These are phyloP conservation scores for Parascotia fuliginaria DNA, from an alignment of 2,888 invertebrate species.

Conservation along the genomic window DNA sequence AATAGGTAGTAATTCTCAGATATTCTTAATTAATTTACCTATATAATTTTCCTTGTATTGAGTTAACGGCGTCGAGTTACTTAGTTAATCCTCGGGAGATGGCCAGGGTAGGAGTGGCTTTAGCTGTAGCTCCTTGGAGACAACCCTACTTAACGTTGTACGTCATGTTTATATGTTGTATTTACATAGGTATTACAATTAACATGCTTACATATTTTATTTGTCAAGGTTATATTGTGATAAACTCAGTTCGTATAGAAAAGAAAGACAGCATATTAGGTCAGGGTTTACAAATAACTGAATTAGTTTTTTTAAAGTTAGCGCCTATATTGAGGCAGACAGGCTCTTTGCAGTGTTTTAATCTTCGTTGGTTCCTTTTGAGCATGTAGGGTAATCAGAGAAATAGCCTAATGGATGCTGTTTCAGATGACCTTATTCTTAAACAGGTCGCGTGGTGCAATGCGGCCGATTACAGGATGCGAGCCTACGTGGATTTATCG, in stretches of 20 bases:
- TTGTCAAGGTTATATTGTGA: neutral
- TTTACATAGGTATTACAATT: too few species aligned
- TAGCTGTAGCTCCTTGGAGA: too few species aligned
- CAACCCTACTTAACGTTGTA: too few species aligned
- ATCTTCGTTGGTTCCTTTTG: slow-evolving; percentile 8
- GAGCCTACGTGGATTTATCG: slow-evolving; percentile 5
- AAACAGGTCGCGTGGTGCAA: slow-evolving; percentile 40
- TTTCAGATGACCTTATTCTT: slow-evolving; percentile 29
- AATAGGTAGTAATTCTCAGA: too few species aligned
- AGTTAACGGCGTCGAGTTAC: too few species aligned
- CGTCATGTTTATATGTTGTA: too few species aligned
- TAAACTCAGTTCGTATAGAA: neutral
- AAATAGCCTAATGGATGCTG: slow-evolving; percentile 28
- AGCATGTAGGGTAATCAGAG: slow-evolving; percentile 22
- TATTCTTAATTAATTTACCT: too few species aligned
- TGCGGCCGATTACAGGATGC: slow-evolving; percentile 25
- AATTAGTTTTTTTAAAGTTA: neutral
- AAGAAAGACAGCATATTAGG: too few species aligned
- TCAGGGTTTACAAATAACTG: too few species aligned
- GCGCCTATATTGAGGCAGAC: slow-evolving; percentile 19
- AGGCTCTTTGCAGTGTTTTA: slow-evolving; percentile 12
- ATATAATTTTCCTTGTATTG: too few species aligned
- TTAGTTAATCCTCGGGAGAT: too few species aligned
- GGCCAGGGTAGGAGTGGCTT: too few species aligned
- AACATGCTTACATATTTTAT: neutral